Evolutionary conservation across 2,797 vertebrate species (phyloP).

Genomic region (Catamblyrhynchus diadema): DNA sequence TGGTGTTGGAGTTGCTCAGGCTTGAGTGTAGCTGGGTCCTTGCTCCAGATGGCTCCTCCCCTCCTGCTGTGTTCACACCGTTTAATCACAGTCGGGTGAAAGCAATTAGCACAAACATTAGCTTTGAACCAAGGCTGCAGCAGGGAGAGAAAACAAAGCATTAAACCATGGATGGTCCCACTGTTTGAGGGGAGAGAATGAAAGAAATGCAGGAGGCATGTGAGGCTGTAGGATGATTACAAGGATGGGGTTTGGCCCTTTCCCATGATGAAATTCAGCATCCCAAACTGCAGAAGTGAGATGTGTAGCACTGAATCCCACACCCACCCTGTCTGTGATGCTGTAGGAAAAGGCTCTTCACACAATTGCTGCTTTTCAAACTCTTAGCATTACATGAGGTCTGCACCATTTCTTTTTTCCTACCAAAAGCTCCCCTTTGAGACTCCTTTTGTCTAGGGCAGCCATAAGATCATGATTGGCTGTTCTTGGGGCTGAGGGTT

Average conservation of each 20-base stretch:
- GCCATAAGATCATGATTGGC: not conserved
- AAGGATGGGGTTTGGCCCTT: not conserved
- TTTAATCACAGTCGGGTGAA: not conserved
- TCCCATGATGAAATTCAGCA: not conserved
- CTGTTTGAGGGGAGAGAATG: not conserved
- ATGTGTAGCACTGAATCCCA: not conserved
- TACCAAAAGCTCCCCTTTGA: not conserved
- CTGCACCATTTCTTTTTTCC: not conserved
- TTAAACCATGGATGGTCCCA: not conserved
- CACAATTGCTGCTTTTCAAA: not conserved
- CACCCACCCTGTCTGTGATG: rapidly evolving
- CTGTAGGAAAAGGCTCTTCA: not conserved
- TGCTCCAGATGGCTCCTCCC: not conserved
- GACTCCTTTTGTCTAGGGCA: not conserved
- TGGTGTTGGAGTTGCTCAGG: not conserved
- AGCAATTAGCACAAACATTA: not conserved
- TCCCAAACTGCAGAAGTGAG: not conserved
- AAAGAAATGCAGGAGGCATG: not conserved
- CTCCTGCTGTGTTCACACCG: not conserved
- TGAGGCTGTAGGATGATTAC: not conserved
- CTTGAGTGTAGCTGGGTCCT: not conserved
- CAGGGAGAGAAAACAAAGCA: not conserved
- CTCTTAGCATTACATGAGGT: not conserved
- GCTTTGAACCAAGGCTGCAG: not conserved
- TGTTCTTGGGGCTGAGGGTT: not conserved